Evolutionary conservation across 2,797 vertebrate species (phyloP), one percentile per base, ranked within the genome.

Genomic region (Lepilemur ruficaudatus): DNA sequence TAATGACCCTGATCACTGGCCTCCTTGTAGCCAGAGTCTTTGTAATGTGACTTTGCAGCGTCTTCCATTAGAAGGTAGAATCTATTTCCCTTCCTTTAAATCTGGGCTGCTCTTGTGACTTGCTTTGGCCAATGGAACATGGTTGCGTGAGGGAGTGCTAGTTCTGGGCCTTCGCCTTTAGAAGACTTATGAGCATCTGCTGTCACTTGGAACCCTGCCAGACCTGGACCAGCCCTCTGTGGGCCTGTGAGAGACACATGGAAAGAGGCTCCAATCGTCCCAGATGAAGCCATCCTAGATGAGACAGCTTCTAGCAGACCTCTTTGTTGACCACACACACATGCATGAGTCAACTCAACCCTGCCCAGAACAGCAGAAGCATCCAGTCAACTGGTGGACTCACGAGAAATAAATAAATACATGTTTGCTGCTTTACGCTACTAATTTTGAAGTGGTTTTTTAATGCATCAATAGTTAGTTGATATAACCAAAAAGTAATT

Each of bases 371-470:
- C 61, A 4, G 12, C 59, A 69, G 61, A 78, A 50, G 20, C 46
- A 35, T 14, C 41, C 30, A n/a, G 55, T 15, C 76, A 32, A 43
- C 43, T 30, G 3, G 35, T 50, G 12, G 50, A 91, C 20, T 75
- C 35, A 5, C 28, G 69, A 95, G 75, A 95, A 96, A 93, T 57
- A 69, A 83, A 80, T 41, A 75, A 79, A 57, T 41, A 80, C 23
- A 83, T 48, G 41, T 50, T 67, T 73, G 20, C 52, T 89, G 72
- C 84, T 86, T 94, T 67, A 87, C 65, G 46, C 23, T 46, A 28
- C 13, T 91, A 38, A 12, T 78, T 95, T 96, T 48, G 55, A 38
- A 90, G 50, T 50, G 35, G 46, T n/a, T 96, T 94, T 90, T 90
- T 50, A 80, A 88, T 43, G 7, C 13, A 89, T 80, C 32, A 32